phyloP scores from a whole-genome alignment of 2,888 invertebrate genomes.

The Myopa testacea region DNA sequence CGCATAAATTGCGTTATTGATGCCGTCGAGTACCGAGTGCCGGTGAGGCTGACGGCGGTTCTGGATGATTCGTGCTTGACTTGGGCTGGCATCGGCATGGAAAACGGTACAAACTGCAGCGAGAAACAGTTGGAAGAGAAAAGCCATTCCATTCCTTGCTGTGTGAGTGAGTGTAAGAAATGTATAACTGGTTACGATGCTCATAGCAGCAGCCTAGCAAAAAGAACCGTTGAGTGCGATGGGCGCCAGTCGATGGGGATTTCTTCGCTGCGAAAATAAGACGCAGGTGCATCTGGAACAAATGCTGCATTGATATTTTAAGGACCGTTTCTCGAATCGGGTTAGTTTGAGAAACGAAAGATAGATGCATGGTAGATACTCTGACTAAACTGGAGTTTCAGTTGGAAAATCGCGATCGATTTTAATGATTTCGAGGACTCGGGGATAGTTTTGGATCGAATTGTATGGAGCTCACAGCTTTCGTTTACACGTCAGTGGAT shows the following conservation, averaged over 20 bases:
- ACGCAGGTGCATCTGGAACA: constrained; percentile 42
- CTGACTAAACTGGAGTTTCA: no score
- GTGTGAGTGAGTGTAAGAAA: constrained; percentile 29
- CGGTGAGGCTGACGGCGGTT: constrained; percentile 22
- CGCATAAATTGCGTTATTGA: constrained; percentile 66
- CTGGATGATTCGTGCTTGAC: not conserved
- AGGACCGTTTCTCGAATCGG: not conserved
- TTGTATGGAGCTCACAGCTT: no score
- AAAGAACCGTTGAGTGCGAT: constrained; percentile 47
- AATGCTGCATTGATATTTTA: not conserved
- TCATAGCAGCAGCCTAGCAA: constrained; percentile 23
- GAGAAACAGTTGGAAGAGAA: constrained; percentile 42
- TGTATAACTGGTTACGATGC: constrained; percentile 38
- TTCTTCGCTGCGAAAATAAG: constrained; percentile 56
- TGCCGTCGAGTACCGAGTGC: constrained; percentile 52
- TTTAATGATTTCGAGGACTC: no score
- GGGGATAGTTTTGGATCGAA: no score
- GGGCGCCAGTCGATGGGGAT: constrained; percentile 67
- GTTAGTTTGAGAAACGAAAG: not conserved
- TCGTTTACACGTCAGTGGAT: not conserved
- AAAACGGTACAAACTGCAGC: constrained; percentile 48
- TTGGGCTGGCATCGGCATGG: constrained; percentile 31
- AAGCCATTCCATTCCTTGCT: constrained; percentile 11
- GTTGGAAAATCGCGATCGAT: no score
- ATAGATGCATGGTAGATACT: no score